Evolutionary conservation across 2,888 invertebrate genomes (phyloP).

Genomic region (Muscina levida): DNA sequence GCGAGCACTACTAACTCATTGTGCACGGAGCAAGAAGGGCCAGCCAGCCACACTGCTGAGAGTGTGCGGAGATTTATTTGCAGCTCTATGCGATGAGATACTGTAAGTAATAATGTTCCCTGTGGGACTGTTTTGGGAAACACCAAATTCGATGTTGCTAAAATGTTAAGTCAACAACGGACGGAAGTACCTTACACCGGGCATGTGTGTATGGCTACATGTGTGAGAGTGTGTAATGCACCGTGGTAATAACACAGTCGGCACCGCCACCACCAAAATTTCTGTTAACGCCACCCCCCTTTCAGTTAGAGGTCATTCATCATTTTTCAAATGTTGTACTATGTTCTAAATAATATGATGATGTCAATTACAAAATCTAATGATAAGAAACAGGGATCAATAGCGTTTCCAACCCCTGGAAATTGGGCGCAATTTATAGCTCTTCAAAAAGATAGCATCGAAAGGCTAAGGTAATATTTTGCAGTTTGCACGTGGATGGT

Average conservation of each 20-base stretch:
- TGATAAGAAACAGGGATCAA: no score
- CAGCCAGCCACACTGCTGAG: conserved; percentile 13
- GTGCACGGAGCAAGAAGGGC: conserved; percentile 48
- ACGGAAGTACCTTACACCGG: conserved; percentile 53
- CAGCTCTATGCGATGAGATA: conserved; percentile 43
- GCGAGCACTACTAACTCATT: background rate
- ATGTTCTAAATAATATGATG: no score
- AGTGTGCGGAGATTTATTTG: conserved; percentile 53
- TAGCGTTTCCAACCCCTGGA: no score
- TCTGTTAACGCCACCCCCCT: background rate
- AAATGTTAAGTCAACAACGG: conserved; percentile 32
- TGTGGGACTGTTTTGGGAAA: conserved; percentile 49
- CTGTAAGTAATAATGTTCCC: conserved; percentile 59
- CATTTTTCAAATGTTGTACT: no score
- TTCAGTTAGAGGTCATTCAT: no score
- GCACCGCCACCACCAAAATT: background rate
- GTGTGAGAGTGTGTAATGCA: no score
- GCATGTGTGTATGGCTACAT: conserved; percentile 17
- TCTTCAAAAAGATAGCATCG: no score
- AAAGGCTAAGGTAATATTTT: no score
- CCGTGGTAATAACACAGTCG: no score
- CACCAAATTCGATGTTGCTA: conserved; percentile 29
- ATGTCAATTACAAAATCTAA: no score
- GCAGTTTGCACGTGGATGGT: no score
- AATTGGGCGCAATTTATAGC: no score